phyloP scores from a whole-genome alignment of 2,888 invertebrate species.

The Pyralis farinalis region DNA sequence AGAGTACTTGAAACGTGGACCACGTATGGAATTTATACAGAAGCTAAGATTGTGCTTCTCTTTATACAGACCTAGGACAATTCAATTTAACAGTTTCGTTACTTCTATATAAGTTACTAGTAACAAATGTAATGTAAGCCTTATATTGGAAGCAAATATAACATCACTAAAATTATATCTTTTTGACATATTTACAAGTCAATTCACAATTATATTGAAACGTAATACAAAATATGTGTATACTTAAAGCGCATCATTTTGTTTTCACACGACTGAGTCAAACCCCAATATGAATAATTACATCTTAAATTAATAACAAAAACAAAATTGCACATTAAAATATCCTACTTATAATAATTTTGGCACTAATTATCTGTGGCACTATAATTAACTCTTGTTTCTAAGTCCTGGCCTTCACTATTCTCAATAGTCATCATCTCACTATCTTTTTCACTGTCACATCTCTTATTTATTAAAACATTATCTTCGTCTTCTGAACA shows the following conservation, averaged over 20 bases:
- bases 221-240: slow-evolving; percentile 51
- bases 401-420: slow-evolving; percentile 64
- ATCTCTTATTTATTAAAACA: slow-evolving; percentile 38
- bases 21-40: slow-evolving; percentile 27
- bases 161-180: slow-evolving; percentile 64
- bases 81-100: slow-evolving; percentile 22
- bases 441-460: slow-evolving; percentile 72
- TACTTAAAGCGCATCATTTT: slow-evolving; percentile 76
- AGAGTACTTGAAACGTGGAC: slow-evolving; percentile 62
- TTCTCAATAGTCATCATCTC: slow-evolving; percentile 67
- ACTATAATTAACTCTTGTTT: slow-evolving; percentile 74
- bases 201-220: slow-evolving; percentile 57
- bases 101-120: slow-evolving; percentile 51
- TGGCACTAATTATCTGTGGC: slow-evolving; percentile 85
- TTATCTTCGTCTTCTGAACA: slow-evolving; percentile 80
- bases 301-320: slow-evolving; percentile 68
- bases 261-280: slow-evolving; percentile 69
- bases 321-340: slow-evolving; percentile 78
- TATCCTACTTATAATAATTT: slow-evolving; percentile 79
- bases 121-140: slow-evolving; percentile 66
- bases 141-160: slow-evolving; percentile 73
- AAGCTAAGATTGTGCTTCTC: background rate
- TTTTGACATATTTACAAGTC: slow-evolving; percentile 69
- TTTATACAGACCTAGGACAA: background rate
- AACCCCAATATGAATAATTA: slow-evolving; percentile 65